Evolutionary conservation across 2,797 vertebrate species (phyloP), one percentile per base, ranked within the genome.

Genomic region (Dallia pectoralis): DNA sequence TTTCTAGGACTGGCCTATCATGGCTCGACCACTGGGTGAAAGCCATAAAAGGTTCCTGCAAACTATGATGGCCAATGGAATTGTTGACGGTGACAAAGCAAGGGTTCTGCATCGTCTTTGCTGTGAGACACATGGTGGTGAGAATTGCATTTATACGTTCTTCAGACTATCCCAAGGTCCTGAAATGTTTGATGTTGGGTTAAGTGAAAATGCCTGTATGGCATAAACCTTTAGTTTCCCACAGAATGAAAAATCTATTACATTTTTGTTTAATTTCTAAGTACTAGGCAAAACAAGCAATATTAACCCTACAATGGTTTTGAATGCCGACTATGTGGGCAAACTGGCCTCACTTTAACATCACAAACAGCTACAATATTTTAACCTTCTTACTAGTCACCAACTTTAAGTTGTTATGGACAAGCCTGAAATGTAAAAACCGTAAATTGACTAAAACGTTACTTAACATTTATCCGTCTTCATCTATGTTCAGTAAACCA

Each of bases 31-130:
- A 61, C 94, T 97, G 91, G 95, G 90, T 0, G 88, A 97, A 22
- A 90, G 93, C 71, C 97, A 99, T 63, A 93, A 93, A 4, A 90
- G 94, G 18, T 98, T 99, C 82, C 83, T 98, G 0, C 97, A 99
- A 78, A 80, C 92, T 70, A 88, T 99, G 82, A 97, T 99, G 96
- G 88, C 87, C 27, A 91, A 86, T 0, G 95, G 96, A 0, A 93
- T 97, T 74, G 81, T 95, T 53, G 93, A 95, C 75, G 93, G 89
- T 1, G 80, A 87, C 0, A 89, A 86, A 0, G 91, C 93, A 0
- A 89, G 67, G 71, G 82, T 77, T 0, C 75, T 97, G 33, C 88
- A 95, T 78, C 90, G 74, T 15, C 84, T 87, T 64, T 97, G 95
- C 80, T 97, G 96, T 80, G 91, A 93, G 70, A 87, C 83, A 4